Conservation (phyloP, 1,140 invertebrate genomes). For the Dendroctonus valens region DNA sequence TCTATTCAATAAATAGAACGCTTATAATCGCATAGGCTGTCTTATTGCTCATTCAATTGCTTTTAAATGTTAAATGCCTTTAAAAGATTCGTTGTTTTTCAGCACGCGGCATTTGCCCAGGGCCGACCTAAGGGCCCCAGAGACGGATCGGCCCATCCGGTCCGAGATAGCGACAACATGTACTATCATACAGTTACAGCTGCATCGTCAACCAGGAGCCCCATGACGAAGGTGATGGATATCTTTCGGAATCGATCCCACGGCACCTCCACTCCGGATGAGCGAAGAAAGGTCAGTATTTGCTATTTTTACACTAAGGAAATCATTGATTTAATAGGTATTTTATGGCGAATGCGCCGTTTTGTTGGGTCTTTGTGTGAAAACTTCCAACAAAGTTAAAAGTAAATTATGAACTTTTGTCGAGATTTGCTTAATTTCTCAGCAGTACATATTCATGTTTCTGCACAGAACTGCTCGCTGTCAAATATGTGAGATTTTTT, state of each 20-base stretch:
- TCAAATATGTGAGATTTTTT: no score
- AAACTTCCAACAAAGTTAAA: background rate
- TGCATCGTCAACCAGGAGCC: conserved; percentile 59
- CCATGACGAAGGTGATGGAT: conserved; percentile 86
- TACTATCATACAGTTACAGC: conserved; percentile 69
- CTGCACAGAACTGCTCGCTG: no score
- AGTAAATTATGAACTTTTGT: no score
- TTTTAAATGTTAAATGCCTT: no score
- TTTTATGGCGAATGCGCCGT: no score
- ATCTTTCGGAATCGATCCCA: conserved; percentile 80
- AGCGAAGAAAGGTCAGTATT: conserved; percentile 71
- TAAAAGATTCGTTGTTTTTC: background rate
- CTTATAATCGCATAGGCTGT: no score
- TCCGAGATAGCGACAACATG: conserved; percentile 61
- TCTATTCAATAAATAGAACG: no score
- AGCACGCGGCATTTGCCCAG: conserved; percentile 53
- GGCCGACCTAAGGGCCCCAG: conserved; percentile 50
- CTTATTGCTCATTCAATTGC: no score
- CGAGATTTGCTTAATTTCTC: no score
- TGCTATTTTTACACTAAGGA: no score
- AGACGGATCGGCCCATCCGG: conserved; percentile 66
- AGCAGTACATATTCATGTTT: no score
- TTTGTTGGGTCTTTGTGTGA: background rate
- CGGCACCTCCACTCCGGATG: conserved; percentile 66
- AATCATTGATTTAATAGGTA: no score